Evolutionary conservation across 2,797 vertebrate genomes (phyloP).

Genomic region (Sphaeramia orbicularis): DNA sequence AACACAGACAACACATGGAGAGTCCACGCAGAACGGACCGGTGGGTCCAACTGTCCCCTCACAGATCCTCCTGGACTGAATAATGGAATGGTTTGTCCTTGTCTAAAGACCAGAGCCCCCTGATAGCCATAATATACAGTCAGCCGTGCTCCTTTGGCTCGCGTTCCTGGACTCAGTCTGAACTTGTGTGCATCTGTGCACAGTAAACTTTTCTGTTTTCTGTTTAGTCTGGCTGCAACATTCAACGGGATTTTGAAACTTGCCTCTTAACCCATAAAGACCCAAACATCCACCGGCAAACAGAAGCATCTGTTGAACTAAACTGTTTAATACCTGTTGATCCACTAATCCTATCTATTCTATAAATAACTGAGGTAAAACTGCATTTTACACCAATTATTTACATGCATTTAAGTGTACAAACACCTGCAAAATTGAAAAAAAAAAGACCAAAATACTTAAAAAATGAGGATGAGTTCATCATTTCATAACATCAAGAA

Average conservation of each 20-base stretch:
- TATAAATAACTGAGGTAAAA: too few species aligned
- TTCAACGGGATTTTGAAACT: constrained; percentile 65
- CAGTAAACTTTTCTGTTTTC: constrained; percentile 76
- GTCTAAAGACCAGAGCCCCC: constrained; percentile 72
- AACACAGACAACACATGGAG: constrained; percentile 32
- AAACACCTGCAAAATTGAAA: too few species aligned
- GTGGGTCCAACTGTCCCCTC: constrained; percentile 44
- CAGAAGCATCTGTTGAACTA: too few species aligned
- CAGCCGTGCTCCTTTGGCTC: constrained; percentile 75
- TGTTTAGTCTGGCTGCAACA: constrained; percentile 76
- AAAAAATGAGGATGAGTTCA: too few species aligned
- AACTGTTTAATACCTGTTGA: too few species aligned
- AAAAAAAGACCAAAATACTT: too few species aligned
- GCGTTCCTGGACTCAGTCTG: constrained; percentile 69
- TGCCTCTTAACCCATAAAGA: too few species aligned
- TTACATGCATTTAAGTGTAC: too few species aligned
- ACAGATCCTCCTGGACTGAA: constrained; percentile 52
- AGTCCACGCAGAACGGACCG: constrained; percentile 25
- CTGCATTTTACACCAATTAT: too few species aligned
- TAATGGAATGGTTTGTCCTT: constrained; percentile 75
- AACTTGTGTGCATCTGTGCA: constrained; percentile 74
- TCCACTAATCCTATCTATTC: too few species aligned
- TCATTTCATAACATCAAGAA: too few species aligned
- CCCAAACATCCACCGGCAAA: too few species aligned
- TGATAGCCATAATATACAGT: constrained; percentile 74